Base-by-base conservation (phyloP, 2,113 vertebrate species). In the Numenius arquata region DNA sequence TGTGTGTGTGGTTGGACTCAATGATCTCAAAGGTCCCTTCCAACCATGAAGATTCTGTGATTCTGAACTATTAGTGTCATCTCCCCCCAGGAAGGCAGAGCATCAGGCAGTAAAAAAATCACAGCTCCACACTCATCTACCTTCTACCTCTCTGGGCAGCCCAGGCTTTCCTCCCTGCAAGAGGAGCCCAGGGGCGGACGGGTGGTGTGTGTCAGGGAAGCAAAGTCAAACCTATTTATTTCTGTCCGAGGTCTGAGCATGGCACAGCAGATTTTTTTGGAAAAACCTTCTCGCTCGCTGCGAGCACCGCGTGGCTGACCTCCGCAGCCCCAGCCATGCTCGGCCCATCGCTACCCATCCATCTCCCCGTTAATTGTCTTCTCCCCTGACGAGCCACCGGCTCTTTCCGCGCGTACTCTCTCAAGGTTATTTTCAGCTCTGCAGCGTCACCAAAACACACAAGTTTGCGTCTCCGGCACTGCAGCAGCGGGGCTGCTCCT, bases 401-500 rank as follows among this genome's bases (percentile, higher is more conserved):
- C 68, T 52, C 36, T 30, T 68, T 36, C 66, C 11, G 0, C 61
- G 18, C 1, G 8, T 50, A 4, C 26, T 55, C 61, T 32, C 67
- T 61, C 78, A 38, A 48, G 89, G 87, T 45, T 72, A 55, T 92
- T 85, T 63, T 25, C 77, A 43, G 81, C 82, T 67, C 55, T 16
- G 66, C 76, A 50, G 79, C 32, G 0, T 85, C 84, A 58, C 74
- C 2, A 4, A 34, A 76, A 47, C 55, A 11, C 66, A 7, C 36
- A 20, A 26, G 30, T 67, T 47, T 15, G 38, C 9, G 0, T n/a
- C 47, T 76, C 53, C 25, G 0, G 78, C 5, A 3, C 20, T 13
- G 56, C 91, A 74, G 91, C 91, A 36, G 52, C 1, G 1, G 38
- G 45, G 67, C 68, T 66, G 85, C 55, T 62, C 75, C 58, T 43